Base-by-base conservation (phyloP, 1,140 invertebrate genomes). In the Zaprionus camerounensis region DNA sequence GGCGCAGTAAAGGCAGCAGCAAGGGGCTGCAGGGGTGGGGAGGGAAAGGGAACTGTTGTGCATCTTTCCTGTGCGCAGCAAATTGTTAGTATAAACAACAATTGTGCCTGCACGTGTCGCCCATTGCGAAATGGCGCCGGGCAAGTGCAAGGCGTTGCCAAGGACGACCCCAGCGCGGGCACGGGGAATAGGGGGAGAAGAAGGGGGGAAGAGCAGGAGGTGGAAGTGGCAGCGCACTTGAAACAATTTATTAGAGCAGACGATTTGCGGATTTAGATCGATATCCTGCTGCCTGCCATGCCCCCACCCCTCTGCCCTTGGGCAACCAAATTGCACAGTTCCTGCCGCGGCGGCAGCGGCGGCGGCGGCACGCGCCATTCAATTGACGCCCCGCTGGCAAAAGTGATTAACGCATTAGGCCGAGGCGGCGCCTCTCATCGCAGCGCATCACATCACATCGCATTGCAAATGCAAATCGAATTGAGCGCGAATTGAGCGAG, bases 41-140 rank as follows among this genome's bases (percentile, higher is more conserved):
- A 2, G 5, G 15, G 13, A 15, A 4, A n/a, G 41, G 41, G 2
- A n/a, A 11, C 51, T 26, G 26, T 12, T 87, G 80, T 83, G 82
- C 84, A 80, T 75, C 83, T 88, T 87, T 78, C 83, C 82, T 34
- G n/a, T 38, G 59, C 81, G 78, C 91, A 91, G 46, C 91, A 92
- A 92, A 92, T 91, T 92, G 83, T 92, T 92, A 88, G 91, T 82
- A 92, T 92, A 92, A 92, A 92, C 91, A 92, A 91, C 85, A 91
- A 91, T 92, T 92, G 91, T 77, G 69, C 75, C 58, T 46, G 49
- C 91, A 92, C 91, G 91, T 92, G 91, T 15, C 85, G 73, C 72
- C 86, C 85, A 90, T 90, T 90, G 81, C 65, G 55, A 71, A 77
- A 78, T 69, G 81, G 74, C 46, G 51, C 38, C 38, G 66, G 73